Evolutionary conservation across 2,113 vertebrate species (phyloP).

Genomic region (Paralichthys olivaceus): DNA sequence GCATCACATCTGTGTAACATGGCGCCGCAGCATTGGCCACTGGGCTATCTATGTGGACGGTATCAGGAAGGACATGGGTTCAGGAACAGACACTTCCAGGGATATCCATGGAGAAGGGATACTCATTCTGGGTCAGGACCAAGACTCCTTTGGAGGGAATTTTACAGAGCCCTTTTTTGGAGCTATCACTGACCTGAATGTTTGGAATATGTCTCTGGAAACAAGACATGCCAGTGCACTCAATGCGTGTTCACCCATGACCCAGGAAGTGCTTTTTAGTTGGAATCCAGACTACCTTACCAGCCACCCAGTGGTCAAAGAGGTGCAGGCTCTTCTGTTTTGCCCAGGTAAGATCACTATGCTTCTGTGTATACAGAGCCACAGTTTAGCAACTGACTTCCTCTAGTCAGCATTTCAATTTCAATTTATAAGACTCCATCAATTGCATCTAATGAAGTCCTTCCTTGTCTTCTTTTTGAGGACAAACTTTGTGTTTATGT

Average conservation of each 20-base stretch:
- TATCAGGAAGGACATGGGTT: conserved; percentile 71
- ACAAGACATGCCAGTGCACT: conserved; percentile 78
- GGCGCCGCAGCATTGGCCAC: conserved; percentile 78
- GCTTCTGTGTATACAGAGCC: neutral
- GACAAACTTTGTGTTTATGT: too few relatives aligned
- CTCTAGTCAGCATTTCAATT: too few relatives aligned
- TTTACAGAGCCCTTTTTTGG: conserved; percentile 92
- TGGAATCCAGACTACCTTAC: conserved; percentile 80
- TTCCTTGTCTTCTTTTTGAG: too few relatives aligned
- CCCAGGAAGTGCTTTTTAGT: conserved; percentile 76
- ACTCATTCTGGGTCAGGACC: conserved; percentile 92
- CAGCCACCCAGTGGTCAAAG: conserved; percentile 72
- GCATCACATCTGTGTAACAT: conserved; percentile 91
- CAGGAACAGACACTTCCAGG: conserved; percentile 64
- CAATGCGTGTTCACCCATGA: conserved; percentile 72
- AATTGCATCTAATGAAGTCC: too few relatives aligned
- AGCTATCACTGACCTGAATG: conserved; percentile 87
- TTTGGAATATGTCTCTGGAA: conserved; percentile 84
- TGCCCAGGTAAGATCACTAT: conserved; percentile 82
- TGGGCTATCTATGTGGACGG: conserved; percentile 87
- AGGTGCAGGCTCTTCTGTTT: conserved; percentile 66
- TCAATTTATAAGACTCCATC: too few relatives aligned
- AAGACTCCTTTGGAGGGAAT: conserved; percentile 90
- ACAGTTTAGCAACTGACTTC: too few relatives aligned
- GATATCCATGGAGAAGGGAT: conserved; percentile 84